A percentile compares a stretch with the other conserved stretches of the same genome.
phyloP scores from a whole-genome alignment of 2,888 invertebrate species.

The Seladonia tumulorum region DNA sequence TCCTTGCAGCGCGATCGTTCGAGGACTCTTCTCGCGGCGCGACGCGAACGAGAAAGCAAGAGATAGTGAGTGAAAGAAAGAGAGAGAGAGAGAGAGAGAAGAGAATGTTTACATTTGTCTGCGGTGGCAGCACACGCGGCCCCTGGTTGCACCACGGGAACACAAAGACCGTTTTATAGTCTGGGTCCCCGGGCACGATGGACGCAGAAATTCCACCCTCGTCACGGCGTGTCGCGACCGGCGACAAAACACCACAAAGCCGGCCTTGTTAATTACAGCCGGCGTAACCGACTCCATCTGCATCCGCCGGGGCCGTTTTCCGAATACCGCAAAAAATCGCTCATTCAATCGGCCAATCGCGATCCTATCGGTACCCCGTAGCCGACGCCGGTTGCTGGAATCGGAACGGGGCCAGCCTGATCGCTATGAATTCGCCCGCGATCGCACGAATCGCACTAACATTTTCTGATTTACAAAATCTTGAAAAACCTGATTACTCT shows the following conservation, averaged over 20 bases:
- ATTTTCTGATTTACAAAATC: background rate
- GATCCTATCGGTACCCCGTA: constrained; percentile 56
- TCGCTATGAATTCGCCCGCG: background rate
- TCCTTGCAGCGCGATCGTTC: constrained; percentile 64
- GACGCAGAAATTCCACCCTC: constrained; percentile 78
- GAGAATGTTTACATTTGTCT: constrained; percentile 83
- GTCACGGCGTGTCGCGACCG: constrained; percentile 78
- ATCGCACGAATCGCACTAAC: background rate
- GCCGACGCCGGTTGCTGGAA: constrained; percentile 17
- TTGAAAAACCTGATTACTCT: too few relatives aligned
- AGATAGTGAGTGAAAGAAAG: too few relatives aligned
- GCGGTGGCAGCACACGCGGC: constrained; percentile 67
- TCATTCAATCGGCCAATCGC: constrained; percentile 60
- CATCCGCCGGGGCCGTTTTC: constrained; percentile 67
- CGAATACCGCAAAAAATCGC: constrained; percentile 52
- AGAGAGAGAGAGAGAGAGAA: background rate
- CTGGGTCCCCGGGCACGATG: constrained; percentile 69
- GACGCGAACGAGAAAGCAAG: background rate
- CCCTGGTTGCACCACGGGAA: constrained; percentile 54
- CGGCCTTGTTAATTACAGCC: constrained; percentile 81
- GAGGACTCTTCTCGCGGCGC: constrained; percentile 69
- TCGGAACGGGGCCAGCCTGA: background rate
- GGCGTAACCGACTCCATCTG: constrained; percentile 75
- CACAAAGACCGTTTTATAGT: constrained; percentile 84
- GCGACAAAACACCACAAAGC: constrained; percentile 83